Evolutionary conservation across 2,888 invertebrate genomes (phyloP).

Genomic region (Nebria salina): DNA sequence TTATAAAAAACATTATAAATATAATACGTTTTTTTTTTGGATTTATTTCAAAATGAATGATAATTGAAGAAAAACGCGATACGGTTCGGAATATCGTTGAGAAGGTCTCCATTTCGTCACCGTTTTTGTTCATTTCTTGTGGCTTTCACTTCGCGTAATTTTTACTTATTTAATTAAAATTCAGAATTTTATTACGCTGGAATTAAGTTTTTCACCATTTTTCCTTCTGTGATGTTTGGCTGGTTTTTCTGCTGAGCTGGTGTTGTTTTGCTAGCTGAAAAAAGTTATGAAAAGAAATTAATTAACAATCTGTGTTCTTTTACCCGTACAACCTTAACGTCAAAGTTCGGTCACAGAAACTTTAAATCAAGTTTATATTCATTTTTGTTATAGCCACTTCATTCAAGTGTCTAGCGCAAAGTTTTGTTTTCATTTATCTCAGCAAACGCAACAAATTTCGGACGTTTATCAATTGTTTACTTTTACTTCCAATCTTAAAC

Average conservation of each 20-base stretch:
- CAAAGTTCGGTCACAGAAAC: slow-evolving; percentile 2
- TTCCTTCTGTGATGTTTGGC: slow-evolving; percentile 28
- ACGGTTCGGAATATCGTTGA: slow-evolving; percentile 1
- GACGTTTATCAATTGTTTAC: not conserved
- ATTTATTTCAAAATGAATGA: not conserved
- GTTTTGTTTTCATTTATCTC: slow-evolving; percentile 3
- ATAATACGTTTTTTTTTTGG: too few species aligned
- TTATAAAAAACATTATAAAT: too few species aligned
- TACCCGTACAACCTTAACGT: slow-evolving; percentile 6
- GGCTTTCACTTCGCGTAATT: slow-evolving; percentile 48
- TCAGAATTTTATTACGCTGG: slow-evolving; percentile 48
- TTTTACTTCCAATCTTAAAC: not conserved
- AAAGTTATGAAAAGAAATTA: slow-evolving; percentile 26
- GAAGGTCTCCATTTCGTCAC: slow-evolving; percentile 6
- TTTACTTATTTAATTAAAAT: slow-evolving; percentile 51
- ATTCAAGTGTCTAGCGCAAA: not conserved
- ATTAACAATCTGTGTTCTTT: slow-evolving; percentile 27
- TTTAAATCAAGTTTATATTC: slow-evolving; percentile 6
- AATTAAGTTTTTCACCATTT: slow-evolving; percentile 46
- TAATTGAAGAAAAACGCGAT: not conserved
- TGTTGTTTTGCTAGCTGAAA: slow-evolving; percentile 22
- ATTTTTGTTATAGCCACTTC: slow-evolving; percentile 6
- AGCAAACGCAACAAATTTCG: not conserved
- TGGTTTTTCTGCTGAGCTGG: slow-evolving; percentile 23
- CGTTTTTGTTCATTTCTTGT: slow-evolving; percentile 29